Conservation (phyloP, 1,140 invertebrate species). For the Zaprionus camerounensis region DNA sequence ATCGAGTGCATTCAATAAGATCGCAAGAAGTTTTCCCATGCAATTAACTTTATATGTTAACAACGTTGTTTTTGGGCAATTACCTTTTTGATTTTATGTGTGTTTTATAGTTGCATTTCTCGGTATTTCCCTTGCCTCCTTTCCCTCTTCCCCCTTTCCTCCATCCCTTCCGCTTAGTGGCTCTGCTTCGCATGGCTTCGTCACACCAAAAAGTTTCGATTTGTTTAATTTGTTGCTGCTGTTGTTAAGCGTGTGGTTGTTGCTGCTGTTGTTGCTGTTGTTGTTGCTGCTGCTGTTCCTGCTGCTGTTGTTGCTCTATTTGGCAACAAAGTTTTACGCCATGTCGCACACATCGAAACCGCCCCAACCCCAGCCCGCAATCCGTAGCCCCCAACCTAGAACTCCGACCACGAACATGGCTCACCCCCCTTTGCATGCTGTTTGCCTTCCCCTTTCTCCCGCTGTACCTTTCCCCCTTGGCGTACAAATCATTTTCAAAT, state of each 20-base stretch:
- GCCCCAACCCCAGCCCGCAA: background rate
- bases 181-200: background rate
- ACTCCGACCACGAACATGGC: background rate
- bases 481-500: constrained; percentile 78
- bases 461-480: background rate
- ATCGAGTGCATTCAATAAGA: constrained; percentile 20
- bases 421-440: background rate
- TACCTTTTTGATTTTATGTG: constrained; percentile 27
- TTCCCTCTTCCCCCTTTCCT: background rate
- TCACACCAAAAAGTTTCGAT: constrained; percentile 55
- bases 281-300: constrained; percentile 23
- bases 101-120: constrained; percentile 24
- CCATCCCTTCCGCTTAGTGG: background rate
- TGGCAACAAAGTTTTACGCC: constrained; percentile 71
- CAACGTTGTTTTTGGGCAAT: constrained; percentile 30
- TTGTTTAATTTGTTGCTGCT: constrained; percentile 72
- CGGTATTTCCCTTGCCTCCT: background rate
- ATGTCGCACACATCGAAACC: constrained; percentile 61
- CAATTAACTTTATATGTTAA: constrained; percentile 30
- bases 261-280: constrained; percentile 44
- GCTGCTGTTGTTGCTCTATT: constrained; percentile 52
- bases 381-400: background rate
- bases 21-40: constrained; percentile 8
- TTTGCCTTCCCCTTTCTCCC: background rate
- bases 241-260: constrained; percentile 38